These are phyloP conservation scores for Pammene aurita DNA, from an alignment of 2,888 invertebrate genomes.

Conservation along the genomic window DNA sequence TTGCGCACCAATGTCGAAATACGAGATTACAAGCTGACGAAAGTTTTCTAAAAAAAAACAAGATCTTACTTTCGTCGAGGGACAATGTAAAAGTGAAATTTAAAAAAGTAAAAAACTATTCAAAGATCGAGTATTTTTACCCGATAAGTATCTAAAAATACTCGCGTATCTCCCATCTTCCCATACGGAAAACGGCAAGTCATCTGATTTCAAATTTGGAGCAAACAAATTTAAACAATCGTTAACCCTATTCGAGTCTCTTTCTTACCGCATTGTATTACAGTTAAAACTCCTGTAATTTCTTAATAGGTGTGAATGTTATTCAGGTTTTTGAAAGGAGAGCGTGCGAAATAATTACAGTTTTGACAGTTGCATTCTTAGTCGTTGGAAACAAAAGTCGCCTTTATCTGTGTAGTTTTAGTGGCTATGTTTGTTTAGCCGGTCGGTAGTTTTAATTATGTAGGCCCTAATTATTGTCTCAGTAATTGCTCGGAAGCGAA, in stretches of 20 bases:
- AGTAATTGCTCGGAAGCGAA: conserved; percentile 36
- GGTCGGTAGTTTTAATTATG: conserved; percentile 35
- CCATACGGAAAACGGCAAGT: conserved; percentile 47
- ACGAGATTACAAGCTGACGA: conserved; percentile 13
- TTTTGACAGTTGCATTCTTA: conserved; percentile 61
- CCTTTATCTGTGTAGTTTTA: conserved; percentile 13
- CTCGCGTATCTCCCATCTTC: conserved; percentile 44
- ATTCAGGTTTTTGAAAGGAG: conserved; percentile 54
- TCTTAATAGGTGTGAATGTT: conserved; percentile 36
- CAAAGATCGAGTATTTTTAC: conserved; percentile 40
- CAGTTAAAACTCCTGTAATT: conserved; percentile 35
- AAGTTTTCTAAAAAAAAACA: conserved; percentile 40
- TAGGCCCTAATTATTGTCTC: conserved; percentile 40
- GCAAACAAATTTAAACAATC: conserved; percentile 22
- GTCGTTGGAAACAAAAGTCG: conserved; percentile 20
- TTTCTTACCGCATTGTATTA: conserved; percentile 44
- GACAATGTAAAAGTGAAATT: conserved; percentile 62
- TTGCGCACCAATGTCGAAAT: conserved; percentile 22
- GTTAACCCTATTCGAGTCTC: conserved; percentile 24
- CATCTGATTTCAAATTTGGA: conserved; percentile 47
- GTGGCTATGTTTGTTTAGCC: conserved; percentile 14
- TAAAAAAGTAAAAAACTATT: conserved; percentile 52
- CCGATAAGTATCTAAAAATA: conserved; percentile 42
- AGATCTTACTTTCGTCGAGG: conserved; percentile 55
- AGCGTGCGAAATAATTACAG: conserved; percentile 67